Conservation (phyloP, 2,113 vertebrate genomes). For the Petromus typicus region DNA sequence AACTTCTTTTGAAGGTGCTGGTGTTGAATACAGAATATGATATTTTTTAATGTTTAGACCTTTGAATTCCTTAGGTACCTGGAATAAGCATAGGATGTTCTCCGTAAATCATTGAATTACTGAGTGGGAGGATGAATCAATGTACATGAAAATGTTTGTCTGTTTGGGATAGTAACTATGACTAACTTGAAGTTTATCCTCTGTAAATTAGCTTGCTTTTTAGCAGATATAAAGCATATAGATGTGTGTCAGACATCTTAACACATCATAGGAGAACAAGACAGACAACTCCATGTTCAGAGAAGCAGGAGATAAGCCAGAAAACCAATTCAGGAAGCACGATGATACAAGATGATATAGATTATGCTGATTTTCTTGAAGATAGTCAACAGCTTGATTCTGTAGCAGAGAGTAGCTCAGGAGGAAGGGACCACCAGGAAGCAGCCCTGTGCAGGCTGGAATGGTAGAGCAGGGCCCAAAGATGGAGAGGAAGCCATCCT, state of each 20-base stretch:
- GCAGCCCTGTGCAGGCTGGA: neutral
- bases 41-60: neutral
- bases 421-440: neutral
- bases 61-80: neutral
- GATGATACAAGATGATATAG: neutral
- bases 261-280: neutral
- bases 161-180: neutral
- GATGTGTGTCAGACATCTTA: neutral
- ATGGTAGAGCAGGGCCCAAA: neutral
- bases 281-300: neutral
- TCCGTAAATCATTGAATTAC: neutral
- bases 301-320: neutral
- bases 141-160: conserved; percentile 14
- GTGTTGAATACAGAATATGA: neutral
- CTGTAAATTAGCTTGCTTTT: neutral
- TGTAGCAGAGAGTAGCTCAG: neutral
- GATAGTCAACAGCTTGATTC: neutral
- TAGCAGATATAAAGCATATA: neutral
- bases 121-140: neutral
- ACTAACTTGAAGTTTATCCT: neutral
- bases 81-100: neutral
- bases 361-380: neutral
- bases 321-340: neutral
- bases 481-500: neutral
- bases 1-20: neutral